Base-by-base conservation (phyloP, 2,113 vertebrate genomes). In the Catagonus wagneri region DNA sequence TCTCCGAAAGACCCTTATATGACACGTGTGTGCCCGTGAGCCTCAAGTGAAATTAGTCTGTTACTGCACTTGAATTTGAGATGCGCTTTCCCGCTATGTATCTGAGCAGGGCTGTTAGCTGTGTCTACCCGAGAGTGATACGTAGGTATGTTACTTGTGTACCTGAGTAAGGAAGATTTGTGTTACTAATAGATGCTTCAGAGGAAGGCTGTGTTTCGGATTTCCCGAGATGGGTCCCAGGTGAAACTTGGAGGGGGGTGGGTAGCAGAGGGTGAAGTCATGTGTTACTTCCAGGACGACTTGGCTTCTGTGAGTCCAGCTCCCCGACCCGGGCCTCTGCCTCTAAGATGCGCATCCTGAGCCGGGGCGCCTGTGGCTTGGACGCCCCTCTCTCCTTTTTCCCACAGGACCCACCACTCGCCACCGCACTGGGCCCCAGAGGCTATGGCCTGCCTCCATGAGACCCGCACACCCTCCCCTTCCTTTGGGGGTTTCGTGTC, bases 381-480 rank as follows among this genome's bases (percentile, higher is more conserved):
- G 91, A 97, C 29, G 6, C 32, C 27, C 80, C 14, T 93, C 65
- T 74, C 79, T 75, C 61, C 85, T 92, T 68, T 50, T n/a, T 39
- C 54, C 66, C 56, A 92, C 85, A 98, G 97, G 95, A 89, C 75
- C 86, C 32, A 36, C 56, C 6, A 32, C 74, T 83, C 85, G 61
- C 84, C 90, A 66, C 85, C 63, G 34, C 93, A 89, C 89, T 76
- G 63, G 83, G 83, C 50, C 83, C 72, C 86, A 89, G 96, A 89
- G 91, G 93, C 95, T 94, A 99, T 99, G 99, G 99, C 99, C 87
- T 99, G 99, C 94, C 97, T 99, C 97, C 99, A 99, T 89, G 99
- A 99, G 97, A 98, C 99, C 86, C 99, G 99, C 72, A 99, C 99
- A 54, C 99, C 99, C 0, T 99, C 99, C 54, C 99, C 99, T 8